Evolutionary conservation across 2,888 invertebrate genomes (phyloP).

Genomic region (Acanthosoma haemorrhoidale): DNA sequence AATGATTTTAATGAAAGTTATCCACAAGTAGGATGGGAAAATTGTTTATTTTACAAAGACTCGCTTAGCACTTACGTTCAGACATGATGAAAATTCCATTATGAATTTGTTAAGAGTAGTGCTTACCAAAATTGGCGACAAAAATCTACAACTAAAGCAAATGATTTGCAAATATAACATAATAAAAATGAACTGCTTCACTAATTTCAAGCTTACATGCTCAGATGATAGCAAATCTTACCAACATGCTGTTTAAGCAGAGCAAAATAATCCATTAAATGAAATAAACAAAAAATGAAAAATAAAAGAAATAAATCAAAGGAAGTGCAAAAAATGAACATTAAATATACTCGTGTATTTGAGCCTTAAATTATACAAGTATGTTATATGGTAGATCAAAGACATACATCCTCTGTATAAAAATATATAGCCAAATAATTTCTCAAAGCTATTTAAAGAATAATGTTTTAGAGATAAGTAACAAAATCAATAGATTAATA

Average conservation of each 20-base stretch:
- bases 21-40: too few relatives aligned
- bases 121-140: not conserved
- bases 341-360: slow-evolving; percentile 50
- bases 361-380: slow-evolving; percentile 47
- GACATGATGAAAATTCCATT: not conserved
- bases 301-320: slow-evolving; percentile 42
- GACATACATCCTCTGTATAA: not conserved
- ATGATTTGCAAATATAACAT: not conserved
- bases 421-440: slow-evolving; percentile 24
- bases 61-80: not conserved
- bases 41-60: not conserved
- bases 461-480: not conserved
- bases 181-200: not conserved
- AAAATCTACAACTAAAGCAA: not conserved
- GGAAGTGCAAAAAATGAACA: slow-evolving; percentile 54
- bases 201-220: not conserved
- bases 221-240: not conserved
- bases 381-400: slow-evolving; percentile 2
- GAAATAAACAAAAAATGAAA: slow-evolving; percentile 31
- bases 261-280: slow-evolving; percentile 18
- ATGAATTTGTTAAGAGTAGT: not conserved
- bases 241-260: not conserved
- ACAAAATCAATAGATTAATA: slow-evolving; percentile 5
- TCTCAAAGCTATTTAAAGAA: slow-evolving; percentile 5
- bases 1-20: too few relatives aligned